These are phyloP conservation scores for Drosophila flavopinicola DNA, from an alignment of 2,888 invertebrate species.

Conservation along the genomic window DNA sequence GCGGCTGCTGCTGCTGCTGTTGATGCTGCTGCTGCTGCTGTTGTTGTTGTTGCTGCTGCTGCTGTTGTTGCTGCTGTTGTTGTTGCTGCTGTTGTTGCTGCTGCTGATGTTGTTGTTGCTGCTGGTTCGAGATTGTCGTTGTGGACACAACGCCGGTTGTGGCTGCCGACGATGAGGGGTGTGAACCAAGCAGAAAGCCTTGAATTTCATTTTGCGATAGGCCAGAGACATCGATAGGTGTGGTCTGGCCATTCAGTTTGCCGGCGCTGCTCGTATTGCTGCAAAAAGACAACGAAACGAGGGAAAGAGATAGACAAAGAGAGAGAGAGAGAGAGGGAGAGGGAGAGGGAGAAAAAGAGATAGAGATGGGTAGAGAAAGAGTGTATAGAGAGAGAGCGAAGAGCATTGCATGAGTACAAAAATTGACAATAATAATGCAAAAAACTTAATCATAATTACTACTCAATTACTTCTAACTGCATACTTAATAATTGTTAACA, in stretches of 20 bases:
- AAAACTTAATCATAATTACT: conserved; percentile 18
- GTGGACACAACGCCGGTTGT: conserved; percentile 81
- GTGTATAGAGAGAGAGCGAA: conserved; percentile 17
- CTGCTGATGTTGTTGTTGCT: conserved; percentile 70
- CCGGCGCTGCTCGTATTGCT: conserved; percentile 82
- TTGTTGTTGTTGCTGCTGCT: conserved; percentile 67
- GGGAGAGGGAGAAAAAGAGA: not conserved
- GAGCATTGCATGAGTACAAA: conserved; percentile 45
- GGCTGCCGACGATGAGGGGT: conserved; percentile 83
- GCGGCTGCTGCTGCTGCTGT: conserved; percentile 58
- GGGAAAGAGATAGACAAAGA: conserved; percentile 19
- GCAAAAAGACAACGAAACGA: conserved; percentile 42
- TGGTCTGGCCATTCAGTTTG: conserved; percentile 85
- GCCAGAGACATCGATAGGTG: conserved; percentile 85
- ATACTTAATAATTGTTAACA: not conserved
- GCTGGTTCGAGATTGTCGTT: conserved; percentile 79
- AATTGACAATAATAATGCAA: not conserved
- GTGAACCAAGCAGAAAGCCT: conserved; percentile 85
- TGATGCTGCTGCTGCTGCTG: conserved; percentile 63
- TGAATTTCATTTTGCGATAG: conserved; percentile 85
- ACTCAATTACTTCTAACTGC: conserved; percentile 2
- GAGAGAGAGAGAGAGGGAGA: conserved; percentile 2
- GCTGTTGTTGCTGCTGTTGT: conserved; percentile 66
- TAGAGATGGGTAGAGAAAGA: conserved; percentile 12
- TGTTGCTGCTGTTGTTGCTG: conserved; percentile 69